Conservation (phyloP, 2,797 vertebrate species). For the Odontamblyopus lacepedii region DNA sequence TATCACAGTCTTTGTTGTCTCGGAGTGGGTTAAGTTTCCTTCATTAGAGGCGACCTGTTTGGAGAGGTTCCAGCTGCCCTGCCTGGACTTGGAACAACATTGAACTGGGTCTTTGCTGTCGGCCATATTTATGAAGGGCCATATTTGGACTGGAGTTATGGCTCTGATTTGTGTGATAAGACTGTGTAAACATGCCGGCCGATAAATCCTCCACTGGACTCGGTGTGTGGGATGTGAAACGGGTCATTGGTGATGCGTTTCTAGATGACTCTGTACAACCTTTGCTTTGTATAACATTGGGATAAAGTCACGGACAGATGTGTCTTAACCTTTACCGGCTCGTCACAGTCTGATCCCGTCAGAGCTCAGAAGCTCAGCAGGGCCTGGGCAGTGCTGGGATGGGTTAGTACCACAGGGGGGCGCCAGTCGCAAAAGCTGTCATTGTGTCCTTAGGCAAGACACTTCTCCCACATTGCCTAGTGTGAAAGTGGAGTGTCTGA, state of each 20-base stretch:
- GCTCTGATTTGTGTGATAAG: not conserved
- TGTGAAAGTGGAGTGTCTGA: too few species aligned
- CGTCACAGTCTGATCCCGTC: too few species aligned
- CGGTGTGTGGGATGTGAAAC: not conserved
- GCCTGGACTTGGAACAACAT: slow-evolving; percentile 5
- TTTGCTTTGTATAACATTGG: too few species aligned
- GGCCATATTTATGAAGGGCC: slow-evolving; percentile 4
- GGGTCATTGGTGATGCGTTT: not conserved
- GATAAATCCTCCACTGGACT: not conserved
- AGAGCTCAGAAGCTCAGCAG: too few species aligned
- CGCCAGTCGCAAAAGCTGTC: too few species aligned
- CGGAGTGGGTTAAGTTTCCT: slow-evolving; percentile 20
- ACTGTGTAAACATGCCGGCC: not conserved
- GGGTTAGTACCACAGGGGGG: too few species aligned
- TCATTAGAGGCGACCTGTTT: slow-evolving; percentile 33
- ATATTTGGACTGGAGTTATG: not conserved
- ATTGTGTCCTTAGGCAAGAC: too few species aligned
- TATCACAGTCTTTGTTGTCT: slow-evolving; percentile 30
- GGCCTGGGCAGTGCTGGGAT: too few species aligned
- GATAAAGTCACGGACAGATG: too few species aligned
- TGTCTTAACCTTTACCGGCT: too few species aligned
- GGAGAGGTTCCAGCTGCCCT: slow-evolving; percentile 15
- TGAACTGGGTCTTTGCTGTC: not conserved
- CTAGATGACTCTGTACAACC: not conserved
- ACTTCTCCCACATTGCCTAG: too few species aligned